Evolutionary conservation across 2,888 invertebrate genomes (phyloP), one percentile per base, ranked within the genome.

Genomic region (Dynastes hyllus): DNA sequence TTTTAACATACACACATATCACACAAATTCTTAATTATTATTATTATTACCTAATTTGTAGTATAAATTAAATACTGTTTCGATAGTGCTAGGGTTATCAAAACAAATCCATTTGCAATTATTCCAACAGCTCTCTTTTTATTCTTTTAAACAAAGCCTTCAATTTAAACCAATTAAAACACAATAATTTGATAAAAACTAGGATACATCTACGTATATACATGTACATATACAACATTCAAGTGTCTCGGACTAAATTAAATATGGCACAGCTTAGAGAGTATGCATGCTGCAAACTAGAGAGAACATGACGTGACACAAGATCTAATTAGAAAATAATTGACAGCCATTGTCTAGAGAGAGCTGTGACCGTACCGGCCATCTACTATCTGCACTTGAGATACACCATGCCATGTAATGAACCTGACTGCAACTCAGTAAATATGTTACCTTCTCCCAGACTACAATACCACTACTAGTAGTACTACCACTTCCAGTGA

Each of bases 321-420:
- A 80, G 81, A 82, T 83, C 82, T 83, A 83, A 83, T 83, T 83
- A 83, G 82, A 82, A 83, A 83, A 82, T 83, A 83, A 83, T 83
- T 83, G 83, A 83, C 83, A 82, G 81, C 78, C 83, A 83, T 83
- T 83, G 83, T 83, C 81, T 81, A 78, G 78, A 78, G 78, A 78
- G 79, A 77, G 81, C 78, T 80, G 81, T 80, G 80, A 80, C 81
- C 81, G 79, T 79, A 80, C 81, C 78, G 80, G 80, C 79, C 81
- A 80, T 81, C 81, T 73, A 77, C 79, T 77, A 77, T 75, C 77
- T 78, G 65, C 50, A 80, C 78, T 80, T 80, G 75, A 80, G 80
- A 80, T 73, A 78, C 78, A 78, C 71, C 71, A 77, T 58, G 77
- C 67, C 73, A 75, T 69, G 75, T 80, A 80, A 80, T 80, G 80